Conservation (phyloP, 2,797 vertebrate genomes). For the Enteromius viviparus region DNA sequence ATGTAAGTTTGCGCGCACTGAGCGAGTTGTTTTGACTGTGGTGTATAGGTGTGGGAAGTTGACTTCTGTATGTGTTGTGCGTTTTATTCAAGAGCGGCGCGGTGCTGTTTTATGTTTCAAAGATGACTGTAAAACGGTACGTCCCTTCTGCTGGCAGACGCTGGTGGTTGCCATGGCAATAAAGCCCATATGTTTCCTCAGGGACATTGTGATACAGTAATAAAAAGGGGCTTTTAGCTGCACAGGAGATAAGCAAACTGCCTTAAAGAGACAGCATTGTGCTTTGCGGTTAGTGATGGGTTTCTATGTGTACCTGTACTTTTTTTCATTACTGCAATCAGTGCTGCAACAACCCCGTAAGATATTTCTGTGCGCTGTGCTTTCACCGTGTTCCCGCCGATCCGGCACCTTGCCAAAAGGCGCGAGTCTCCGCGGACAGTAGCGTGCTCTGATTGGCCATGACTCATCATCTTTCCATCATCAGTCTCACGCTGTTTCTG, state of each 20-base stretch:
- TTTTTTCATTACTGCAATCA: not conserved
- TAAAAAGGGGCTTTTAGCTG: not conserved
- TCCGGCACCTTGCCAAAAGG: not conserved
- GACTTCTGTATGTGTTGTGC: not conserved
- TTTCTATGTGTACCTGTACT: not conserved
- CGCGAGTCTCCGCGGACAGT: conserved; percentile 1
- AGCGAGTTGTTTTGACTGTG: not conserved
- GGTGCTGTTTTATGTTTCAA: not conserved
- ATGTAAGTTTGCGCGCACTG: not conserved
- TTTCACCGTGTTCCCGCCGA: conserved; percentile 21
- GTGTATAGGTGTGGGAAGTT: not conserved
- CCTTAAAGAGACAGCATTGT: not conserved
- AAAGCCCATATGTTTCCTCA: conserved; percentile 1
- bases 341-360: not conserved
- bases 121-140: conserved; percentile 1
- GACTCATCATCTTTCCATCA: conserved; percentile 35
- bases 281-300: not conserved
- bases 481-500: not conserved
- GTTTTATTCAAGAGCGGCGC: not conserved
- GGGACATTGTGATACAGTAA: not conserved
- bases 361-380: not conserved
- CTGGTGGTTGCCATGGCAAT: conserved; percentile 41
- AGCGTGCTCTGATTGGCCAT: conserved; percentile 12
- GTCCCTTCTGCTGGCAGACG: conserved; percentile 23
- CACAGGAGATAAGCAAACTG: not conserved